Evolutionary conservation across 1,140 invertebrate species (phyloP).

Genomic region (Bombyx mori): ASM3026992v2 NC_085123.1:1469001-1469500

Average conservation of each 20-base stretch:
- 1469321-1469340: too few species aligned
- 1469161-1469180: neutral
- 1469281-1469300: neutral
- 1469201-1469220: neutral
- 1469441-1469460: neutral
- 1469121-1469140: neutral
- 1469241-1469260: neutral
- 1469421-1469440: neutral
- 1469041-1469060: too few species aligned
- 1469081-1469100: too few species aligned
- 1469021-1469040: too few species aligned
- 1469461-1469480: neutral
- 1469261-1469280: neutral
- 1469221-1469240: slow-evolving; percentile 2
- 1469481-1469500: neutral
- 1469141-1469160: slow-evolving; percentile 1
- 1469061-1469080: too few species aligned
- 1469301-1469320: too few species aligned
- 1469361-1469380: neutral
- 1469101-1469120: slow-evolving; percentile 3
- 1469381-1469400: neutral
- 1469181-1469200: neutral
- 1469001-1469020: too few species aligned
- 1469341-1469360: too few species aligned
- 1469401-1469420: neutral